Conservation (phyloP, 2,888 invertebrate genomes). For the Herminia tarsipennalis region DNA sequence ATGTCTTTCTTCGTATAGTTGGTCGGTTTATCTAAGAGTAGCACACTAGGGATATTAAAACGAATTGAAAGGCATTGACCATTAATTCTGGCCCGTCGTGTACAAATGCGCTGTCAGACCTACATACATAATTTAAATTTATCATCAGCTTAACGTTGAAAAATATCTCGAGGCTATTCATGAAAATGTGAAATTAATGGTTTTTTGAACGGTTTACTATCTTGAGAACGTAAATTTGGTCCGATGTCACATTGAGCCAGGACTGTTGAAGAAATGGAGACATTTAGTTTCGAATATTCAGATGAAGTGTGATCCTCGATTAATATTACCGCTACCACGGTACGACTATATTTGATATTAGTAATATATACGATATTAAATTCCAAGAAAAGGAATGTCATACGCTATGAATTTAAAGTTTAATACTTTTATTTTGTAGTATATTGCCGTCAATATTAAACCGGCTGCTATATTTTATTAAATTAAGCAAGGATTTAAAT, state of each 20-base stretch:
- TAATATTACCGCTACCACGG: neutral
- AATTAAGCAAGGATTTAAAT: too few species aligned
- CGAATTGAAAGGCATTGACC: constrained; percentile 25
- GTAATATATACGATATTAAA: neutral
- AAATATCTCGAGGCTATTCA: constrained; percentile 6
- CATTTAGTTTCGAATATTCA: neutral
- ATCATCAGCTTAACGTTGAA: constrained; percentile 21
- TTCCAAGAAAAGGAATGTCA: too few species aligned
- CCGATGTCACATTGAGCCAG: neutral
- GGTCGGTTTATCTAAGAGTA: constrained; percentile 15
- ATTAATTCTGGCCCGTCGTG: constrained; percentile 21
- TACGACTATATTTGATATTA: neutral
- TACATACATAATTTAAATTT: constrained; percentile 32
- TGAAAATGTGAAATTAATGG: neutral
- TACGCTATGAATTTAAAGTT: too few species aligned
- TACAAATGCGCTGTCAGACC: constrained; percentile 28
- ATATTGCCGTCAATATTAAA: too few species aligned
- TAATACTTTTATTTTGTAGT: too few species aligned
- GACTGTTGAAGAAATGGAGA: neutral
- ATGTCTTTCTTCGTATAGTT: too few species aligned
- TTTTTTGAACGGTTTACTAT: neutral
- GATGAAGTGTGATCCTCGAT: neutral
- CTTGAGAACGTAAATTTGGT: constrained; percentile 1
- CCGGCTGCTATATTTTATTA: too few species aligned
- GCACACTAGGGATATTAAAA: constrained; percentile 19